Percentiles rank a stretch among this genome's conserved stretches.
Evolutionary conservation across 2,888 invertebrate species (phyloP).

Genomic region (Oxystoma pomonae): DNA sequence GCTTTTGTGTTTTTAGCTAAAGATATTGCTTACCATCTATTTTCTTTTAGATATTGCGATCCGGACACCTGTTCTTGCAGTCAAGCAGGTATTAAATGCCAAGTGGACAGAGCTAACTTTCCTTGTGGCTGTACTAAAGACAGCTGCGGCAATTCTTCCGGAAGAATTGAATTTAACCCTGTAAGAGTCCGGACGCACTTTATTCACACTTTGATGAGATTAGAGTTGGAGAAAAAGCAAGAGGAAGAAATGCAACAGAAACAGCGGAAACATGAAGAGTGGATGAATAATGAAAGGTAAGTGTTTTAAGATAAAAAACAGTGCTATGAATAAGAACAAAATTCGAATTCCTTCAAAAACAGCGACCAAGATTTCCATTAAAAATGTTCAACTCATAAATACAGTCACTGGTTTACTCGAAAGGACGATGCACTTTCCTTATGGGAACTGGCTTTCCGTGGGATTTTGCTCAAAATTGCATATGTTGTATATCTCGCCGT

Average conservation of each 20-base stretch:
- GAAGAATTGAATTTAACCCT: conserved; percentile 95
- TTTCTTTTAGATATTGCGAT: conserved; percentile 64
- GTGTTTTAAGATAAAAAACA: too few species aligned
- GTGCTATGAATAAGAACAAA: too few species aligned
- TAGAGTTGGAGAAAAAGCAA: conserved; percentile 84
- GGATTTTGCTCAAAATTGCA: too few species aligned
- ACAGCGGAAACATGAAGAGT: conserved; percentile 48
- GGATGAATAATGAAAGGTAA: conserved; percentile 51
- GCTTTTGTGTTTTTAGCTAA: too few species aligned
- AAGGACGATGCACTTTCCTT: too few species aligned
- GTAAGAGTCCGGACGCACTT: conserved; percentile 94
- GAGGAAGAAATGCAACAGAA: conserved; percentile 47
- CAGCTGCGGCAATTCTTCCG: conserved; percentile 87
- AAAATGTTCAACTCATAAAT: too few species aligned
- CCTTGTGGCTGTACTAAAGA: conserved; percentile 96
- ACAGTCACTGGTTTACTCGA: too few species aligned
- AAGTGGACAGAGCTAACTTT: conserved; percentile 93
- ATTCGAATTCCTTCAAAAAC: too few species aligned
- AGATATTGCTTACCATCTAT: not conserved
- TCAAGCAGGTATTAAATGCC: conserved; percentile 93
- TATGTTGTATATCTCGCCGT: too few species aligned
- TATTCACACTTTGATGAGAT: conserved; percentile 92
- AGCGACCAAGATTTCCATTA: too few species aligned
- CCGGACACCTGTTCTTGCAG: conserved; percentile 95
- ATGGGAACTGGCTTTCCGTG: too few species aligned